Evolutionary conservation across 2,888 invertebrate genomes (phyloP), one percentile per base, ranked within the genome.

Genomic region (Enchytraeus crypticus): DNA sequence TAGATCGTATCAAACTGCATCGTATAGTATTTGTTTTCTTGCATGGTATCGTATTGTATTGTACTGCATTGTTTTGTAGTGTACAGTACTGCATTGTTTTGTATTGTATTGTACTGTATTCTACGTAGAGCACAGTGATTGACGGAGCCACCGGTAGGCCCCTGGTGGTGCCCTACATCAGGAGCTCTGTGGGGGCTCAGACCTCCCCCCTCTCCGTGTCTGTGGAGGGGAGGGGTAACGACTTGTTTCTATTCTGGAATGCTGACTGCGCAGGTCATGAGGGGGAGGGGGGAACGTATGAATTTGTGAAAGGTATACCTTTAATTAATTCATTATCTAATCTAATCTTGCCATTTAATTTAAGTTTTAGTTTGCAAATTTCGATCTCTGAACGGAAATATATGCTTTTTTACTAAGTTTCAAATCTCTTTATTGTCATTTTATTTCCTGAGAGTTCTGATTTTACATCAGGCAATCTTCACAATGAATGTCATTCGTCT

Each of bases 211-310:
- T 78, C 5, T 74, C 79, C 2, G 59, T 78, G 21, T 73, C 74
- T 57, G 65, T 75, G 64, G 74, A 77, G 63, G 75, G 76, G 5
- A 11, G 58, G 66, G 88, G 88, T 1, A 87, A 87, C 69, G 89
- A 90, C 74, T 83, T 88, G 74, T 89, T 87, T 72, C 76, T 89
- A 1, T 87, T 86, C 74, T 90, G 89, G 89, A 84, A 85, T 34
- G 84, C 86, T 1, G 86, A 88, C 70, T 87, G 87, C 70, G 74
- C 82, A 78, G 76, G 75, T 14, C 76, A 76, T 65, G 74, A 77
- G 58, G 78, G 77, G 21, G 71, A 79, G 66, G 75, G 75, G 11
- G 73, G 76, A 21, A 66, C 76, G 64, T 81, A 72, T 70, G 64
- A 71, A 45, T 81, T 81, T 70, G 69, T 77, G 3, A 75, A 80